Conservation (phyloP, 2,113 vertebrate species). For the Sylvilagus bachmani region DNA sequence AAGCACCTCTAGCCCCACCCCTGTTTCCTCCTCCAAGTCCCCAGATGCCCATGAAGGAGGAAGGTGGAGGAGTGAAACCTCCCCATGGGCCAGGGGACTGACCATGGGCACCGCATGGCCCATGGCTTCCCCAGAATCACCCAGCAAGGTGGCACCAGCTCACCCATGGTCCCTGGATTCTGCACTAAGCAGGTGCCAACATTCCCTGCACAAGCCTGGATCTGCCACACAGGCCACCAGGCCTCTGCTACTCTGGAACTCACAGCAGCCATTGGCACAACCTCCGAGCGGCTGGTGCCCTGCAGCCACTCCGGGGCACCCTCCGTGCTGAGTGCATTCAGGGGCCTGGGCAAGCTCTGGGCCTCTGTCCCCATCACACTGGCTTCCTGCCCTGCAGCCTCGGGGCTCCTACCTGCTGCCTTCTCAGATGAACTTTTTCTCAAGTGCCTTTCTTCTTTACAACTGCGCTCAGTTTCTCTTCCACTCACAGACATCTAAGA, state of each 20-base stretch:
- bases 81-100: neutral
- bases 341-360: neutral
- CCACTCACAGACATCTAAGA: neutral
- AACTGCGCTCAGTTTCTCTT: neutral
- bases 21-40: neutral
- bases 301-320: neutral
- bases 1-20: neutral
- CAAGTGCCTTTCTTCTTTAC: slow-evolving; percentile 4
- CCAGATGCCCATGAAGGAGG: neutral
- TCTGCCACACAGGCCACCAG: neutral
- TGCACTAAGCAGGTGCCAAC: neutral
- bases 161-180: neutral
- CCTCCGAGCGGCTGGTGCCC: neutral
- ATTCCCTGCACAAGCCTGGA: neutral
- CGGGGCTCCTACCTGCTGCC: neutral
- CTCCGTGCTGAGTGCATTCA: neutral
- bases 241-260: neutral
- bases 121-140: neutral
- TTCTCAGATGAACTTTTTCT: slow-evolving; percentile 38
- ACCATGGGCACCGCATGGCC: neutral
- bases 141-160: neutral
- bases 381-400: too few relatives aligned
- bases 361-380: neutral
- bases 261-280: neutral
- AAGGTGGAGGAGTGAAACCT: neutral